Evolutionary conservation across 2,888 invertebrate species (phyloP), one percentile per base, ranked within the genome.

Genomic region (Cosmopolites sordidus): DNA sequence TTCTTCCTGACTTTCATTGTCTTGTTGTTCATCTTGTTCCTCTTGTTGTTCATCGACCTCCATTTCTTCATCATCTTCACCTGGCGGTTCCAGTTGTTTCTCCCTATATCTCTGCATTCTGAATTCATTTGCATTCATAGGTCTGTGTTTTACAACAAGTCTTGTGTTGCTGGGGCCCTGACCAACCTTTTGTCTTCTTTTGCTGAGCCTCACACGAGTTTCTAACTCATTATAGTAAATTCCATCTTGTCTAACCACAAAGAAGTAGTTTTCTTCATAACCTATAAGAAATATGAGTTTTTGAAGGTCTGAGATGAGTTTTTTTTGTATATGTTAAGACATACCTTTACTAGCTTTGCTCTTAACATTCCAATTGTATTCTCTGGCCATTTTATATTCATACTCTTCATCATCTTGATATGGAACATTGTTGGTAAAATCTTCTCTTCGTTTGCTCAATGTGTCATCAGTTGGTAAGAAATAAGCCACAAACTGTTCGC

Each of bases 311-410:
- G 29, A 8, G 29, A 29, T 8, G 29, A n/a, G n/a, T n/a, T n/a
- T n/a, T n/a, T 11, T 16, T 12, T 16, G 16, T 16, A 16, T 6
- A 40, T 16, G 5, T 40, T 15, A 40, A 9, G 15, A 3, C 16
- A 30, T 96, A 38, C 94, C 74, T 60, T 73, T 73, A 58, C 73
- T 73, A 1, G 74, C 73, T 62, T 97, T 97, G 73, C 94, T 97
- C 75, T 98, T 97, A 15, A 98, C 97, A 69, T 96, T 97, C 98
- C 98, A 99, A 71, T 96, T 97, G 73, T 99, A 99, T 71, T 99
- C 98, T 58, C 99, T 81, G 0, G 96, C 93, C 86, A 99, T 91
- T 73, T 91, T 89, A 69, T 98, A 99, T 65, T 98, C 96, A 68
- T 99, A 99, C 48, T 91, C 90, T 61, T 92, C 89, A 1, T 88